Percentiles rank a stretch among this genome's conserved stretches.
Conservation (phyloP, 2,113 vertebrate species). For the Nycticryphes semicollaris region DNA sequence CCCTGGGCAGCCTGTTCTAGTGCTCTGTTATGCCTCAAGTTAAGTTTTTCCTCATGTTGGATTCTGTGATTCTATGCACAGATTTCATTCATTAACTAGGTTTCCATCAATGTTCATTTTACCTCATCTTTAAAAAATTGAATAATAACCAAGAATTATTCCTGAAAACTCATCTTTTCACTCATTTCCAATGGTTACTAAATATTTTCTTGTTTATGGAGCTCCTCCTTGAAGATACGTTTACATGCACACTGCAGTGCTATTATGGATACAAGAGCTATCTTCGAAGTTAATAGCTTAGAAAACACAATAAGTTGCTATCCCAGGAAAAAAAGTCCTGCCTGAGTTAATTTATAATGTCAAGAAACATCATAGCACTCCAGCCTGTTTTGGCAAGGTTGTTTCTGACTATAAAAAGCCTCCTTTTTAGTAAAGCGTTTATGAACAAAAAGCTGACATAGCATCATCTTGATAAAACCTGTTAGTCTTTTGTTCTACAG, state of each 20-base stretch:
- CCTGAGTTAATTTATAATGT: background rate
- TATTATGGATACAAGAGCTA: background rate
- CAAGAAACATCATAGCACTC: background rate
- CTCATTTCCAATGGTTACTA: background rate
- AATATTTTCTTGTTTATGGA: background rate
- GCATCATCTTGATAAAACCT: background rate
- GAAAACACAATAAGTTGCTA: background rate
- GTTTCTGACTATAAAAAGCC: background rate
- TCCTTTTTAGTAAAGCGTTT: background rate
- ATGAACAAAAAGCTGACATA: background rate
- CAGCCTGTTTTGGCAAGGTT: background rate
- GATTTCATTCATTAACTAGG: background rate
- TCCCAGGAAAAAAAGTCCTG: background rate
- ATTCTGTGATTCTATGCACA: background rate
- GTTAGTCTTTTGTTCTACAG: background rate
- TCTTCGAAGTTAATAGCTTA: background rate
- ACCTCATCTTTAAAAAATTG: background rate
- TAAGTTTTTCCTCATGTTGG: too few relatives aligned
- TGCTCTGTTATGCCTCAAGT: too few relatives aligned
- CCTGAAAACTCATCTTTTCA: background rate
- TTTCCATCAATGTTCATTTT: background rate
- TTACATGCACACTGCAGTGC: background rate
- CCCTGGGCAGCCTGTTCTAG: too few relatives aligned
- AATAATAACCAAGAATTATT: background rate
- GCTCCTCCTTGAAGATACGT: background rate